Conservation (phyloP, 2,113 vertebrate genomes). For the Urocitellus parryii region DNA sequence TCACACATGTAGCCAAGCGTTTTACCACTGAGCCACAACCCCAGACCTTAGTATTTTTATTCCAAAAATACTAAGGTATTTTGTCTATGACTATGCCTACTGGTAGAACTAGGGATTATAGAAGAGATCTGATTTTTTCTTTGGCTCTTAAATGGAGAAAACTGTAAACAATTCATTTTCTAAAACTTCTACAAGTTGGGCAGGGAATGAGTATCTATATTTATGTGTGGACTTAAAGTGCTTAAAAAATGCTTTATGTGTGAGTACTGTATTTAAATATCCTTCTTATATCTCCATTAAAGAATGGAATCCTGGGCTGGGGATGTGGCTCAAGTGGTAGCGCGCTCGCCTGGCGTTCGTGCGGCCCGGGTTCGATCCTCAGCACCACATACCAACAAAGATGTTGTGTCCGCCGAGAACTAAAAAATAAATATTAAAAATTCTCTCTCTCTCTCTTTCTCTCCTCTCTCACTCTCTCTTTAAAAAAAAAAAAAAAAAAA, state of each 20-base stretch:
- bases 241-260: conserved; percentile 10
- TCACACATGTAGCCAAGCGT: no score
- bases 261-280: neutral
- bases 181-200: neutral
- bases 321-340: no score
- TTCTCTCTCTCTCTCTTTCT: no score
- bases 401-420: no score
- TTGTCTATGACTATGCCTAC: neutral
- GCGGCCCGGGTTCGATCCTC: no score
- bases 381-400: no score
- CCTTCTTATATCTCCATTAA: neutral
- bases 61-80: conserved; percentile 17
- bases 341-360: no score
- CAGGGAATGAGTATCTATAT: neutral
- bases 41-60: neutral
- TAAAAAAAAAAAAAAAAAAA: no score
- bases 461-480: no score
- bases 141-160: conserved; percentile 26
- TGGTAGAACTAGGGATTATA: conserved; percentile 9
- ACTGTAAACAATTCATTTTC: neutral
- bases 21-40: no score
- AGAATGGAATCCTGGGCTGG: neutral
- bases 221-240: neutral
- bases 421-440: no score
- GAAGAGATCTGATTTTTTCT: conserved; percentile 37